Evolutionary conservation across 1,140 invertebrate species (phyloP).

Genomic region (Polypedilum pembai): DNA sequence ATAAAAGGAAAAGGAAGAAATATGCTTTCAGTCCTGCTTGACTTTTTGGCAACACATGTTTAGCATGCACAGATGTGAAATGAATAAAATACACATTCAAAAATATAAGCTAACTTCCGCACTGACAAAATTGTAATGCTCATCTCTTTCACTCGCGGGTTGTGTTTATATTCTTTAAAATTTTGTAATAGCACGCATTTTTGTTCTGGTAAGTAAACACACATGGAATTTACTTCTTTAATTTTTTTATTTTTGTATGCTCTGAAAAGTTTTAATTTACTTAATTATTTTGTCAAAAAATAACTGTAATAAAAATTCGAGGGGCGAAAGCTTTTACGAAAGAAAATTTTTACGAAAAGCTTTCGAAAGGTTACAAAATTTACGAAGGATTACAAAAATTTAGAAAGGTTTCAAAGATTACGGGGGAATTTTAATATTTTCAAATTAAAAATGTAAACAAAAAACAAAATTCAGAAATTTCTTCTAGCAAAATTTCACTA

Average conservation of each 20-base stretch:
- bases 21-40: slow-evolving; percentile 4
- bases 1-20: not conserved
- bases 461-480: no score
- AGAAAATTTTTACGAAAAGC: no score
- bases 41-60: slow-evolving; percentile 16
- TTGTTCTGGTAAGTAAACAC: not conserved
- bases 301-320: no score
- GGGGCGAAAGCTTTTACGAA: no score
- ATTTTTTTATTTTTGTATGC: not conserved
- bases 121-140: not conserved
- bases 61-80: slow-evolving; percentile 4
- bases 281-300: no score
- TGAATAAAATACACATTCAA: slow-evolving; percentile 5
- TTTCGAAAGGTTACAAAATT: no score
- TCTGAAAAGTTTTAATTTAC: not conserved
- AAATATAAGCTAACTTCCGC: not conserved
- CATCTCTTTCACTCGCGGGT: not conserved
- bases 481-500: no score
- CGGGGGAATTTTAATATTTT: no score
- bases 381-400: no score
- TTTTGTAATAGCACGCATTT: not conserved
- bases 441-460: no score
- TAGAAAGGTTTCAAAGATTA: no score
- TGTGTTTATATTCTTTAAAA: not conserved
- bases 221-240: not conserved